These are phyloP conservation scores for Malurus splendens DNA, from an alignment of 2,797 vertebrate species.

Conservation along the genomic window DNA sequence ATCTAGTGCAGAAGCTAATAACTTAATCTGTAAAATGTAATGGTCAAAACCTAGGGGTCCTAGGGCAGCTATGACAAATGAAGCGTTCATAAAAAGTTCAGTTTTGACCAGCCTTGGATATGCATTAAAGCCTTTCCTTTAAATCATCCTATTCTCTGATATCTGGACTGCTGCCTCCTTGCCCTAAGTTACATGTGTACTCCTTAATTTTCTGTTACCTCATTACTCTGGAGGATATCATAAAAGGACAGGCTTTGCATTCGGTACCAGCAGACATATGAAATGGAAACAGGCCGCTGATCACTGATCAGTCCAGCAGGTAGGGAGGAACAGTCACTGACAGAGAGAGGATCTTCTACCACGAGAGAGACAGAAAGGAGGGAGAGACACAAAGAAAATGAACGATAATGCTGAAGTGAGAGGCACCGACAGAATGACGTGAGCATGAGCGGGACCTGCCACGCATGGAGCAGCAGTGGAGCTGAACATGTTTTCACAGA, in stretches of 20 bases:
- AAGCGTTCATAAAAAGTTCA: neutral
- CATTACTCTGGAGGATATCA: conserved; percentile 83
- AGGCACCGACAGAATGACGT: conserved; percentile 6
- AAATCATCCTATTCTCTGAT: neutral
- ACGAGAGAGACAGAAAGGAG: conserved; percentile 65
- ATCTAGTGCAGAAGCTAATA: neutral
- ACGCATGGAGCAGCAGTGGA: conserved; percentile 1
- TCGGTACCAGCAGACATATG: conserved; percentile 85
- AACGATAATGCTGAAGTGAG: conserved; percentile 55
- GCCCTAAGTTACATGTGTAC: neutral
- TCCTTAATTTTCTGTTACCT: conserved; percentile 75
- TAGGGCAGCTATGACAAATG: neutral
- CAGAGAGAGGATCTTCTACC: conserved; percentile 82
- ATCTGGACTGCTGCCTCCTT: neutral
- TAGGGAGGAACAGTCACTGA: conserved; percentile 79
- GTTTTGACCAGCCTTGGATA: neutral
- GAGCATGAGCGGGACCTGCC: conserved; percentile 30
- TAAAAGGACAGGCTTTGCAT: conserved; percentile 85
- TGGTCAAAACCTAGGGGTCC: neutral
- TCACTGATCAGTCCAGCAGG: conserved; percentile 78
- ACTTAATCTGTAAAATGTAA: neutral
- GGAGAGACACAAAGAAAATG: conserved; percentile 63
- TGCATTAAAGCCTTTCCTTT: neutral
- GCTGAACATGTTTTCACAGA: conserved; percentile 33
- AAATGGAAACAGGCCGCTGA: conserved; percentile 81